Percentiles rank a stretch among this genome's conserved stretches.
Conservation (phyloP, 2,888 invertebrate genomes). For the Ceratothoa steindachneri region DNA sequence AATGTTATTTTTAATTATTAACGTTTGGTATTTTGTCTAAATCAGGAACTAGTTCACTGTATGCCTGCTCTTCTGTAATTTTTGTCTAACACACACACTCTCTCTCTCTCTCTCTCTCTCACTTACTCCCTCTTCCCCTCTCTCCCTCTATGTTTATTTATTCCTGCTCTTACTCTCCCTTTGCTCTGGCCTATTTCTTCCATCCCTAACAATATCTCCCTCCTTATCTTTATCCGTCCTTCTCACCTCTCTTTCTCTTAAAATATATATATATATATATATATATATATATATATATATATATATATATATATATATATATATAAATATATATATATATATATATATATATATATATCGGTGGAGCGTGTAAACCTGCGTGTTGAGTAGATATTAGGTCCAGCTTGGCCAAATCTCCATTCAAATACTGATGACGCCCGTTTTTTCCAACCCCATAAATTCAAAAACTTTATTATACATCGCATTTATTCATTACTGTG, state of each 20-base stretch:
- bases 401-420: background rate
- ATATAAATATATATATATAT: conserved; percentile 2
- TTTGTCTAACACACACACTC: too few species aligned
- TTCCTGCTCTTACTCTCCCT: background rate
- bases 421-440: background rate
- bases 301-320: conserved; percentile 6
- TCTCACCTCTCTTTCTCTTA: background rate
- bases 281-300: conserved; percentile 8
- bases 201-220: background rate
- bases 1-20: too few species aligned
- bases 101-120: conserved; percentile 9
- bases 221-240: background rate
- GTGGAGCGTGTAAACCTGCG: background rate
- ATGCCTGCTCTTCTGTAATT: too few species aligned
- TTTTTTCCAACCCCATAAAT: too few species aligned
- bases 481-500: too few species aligned
- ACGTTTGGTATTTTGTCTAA: too few species aligned
- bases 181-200: background rate
- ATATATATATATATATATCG: background rate
- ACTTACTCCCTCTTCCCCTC: background rate
- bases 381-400: too few species aligned
- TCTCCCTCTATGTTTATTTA: background rate
- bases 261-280: conserved; percentile 6
- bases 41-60: too few species aligned
- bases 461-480: too few species aligned